Conservation (phyloP, 2,113 vertebrate species). For the human region GRCh38 chr14:57418001-57418500, state of each 20-base stretch:
- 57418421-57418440: constrained; percentile 6
- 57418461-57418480: not conserved
- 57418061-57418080: not conserved
- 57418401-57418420: constrained; percentile 43
- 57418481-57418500: not conserved
- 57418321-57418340: constrained; percentile 31
- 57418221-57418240: constrained; percentile 38
- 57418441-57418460: not conserved
- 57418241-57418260: constrained; percentile 11
- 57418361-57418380: constrained; percentile 41
- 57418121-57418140: constrained; percentile 29
- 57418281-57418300: constrained; percentile 32
- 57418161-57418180: constrained; percentile 45
- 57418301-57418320: not conserved
- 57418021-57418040: not conserved
- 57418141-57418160: constrained; percentile 27
- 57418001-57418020: not conserved
- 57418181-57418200: constrained; percentile 38
- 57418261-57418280: constrained; percentile 22
- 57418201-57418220: constrained; percentile 38
- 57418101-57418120: constrained; percentile 47
- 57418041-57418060: not conserved
- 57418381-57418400: not conserved
- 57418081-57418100: constrained; percentile 38
- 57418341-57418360: not conserved